Percentiles rank a stretch among this genome's conserved stretches.
phyloP scores from a whole-genome alignment of 2,888 invertebrate genomes.

The Allygus modestus region DNA sequence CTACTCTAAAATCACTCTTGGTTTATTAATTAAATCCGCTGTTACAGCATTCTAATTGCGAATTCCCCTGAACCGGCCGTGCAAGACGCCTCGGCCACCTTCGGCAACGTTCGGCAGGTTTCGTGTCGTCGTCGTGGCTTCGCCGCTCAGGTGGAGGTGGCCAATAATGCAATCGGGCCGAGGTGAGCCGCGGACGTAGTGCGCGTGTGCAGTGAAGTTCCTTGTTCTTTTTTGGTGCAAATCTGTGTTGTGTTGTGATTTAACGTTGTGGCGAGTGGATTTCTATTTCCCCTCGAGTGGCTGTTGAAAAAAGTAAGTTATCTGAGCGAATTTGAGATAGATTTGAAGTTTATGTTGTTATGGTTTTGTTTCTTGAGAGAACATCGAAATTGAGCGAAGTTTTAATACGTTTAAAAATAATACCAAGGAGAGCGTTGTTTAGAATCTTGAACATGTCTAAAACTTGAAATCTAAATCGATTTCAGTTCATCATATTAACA shows the following conservation, averaged over 20 bases:
- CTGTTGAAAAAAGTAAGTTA: constrained; percentile 24
- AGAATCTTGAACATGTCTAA: too few species aligned
- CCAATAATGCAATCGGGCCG: constrained; percentile 11
- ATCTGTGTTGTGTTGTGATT: constrained; percentile 51
- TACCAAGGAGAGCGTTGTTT: too few species aligned
- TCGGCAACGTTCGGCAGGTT: constrained; percentile 58
- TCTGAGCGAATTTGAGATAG: not conserved
- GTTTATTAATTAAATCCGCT: not conserved
- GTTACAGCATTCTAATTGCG: constrained; percentile 11
- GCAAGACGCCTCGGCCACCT: constrained; percentile 48
- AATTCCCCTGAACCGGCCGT: constrained; percentile 30
- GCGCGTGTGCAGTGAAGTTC: constrained; percentile 42
- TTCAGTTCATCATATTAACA: too few species aligned
- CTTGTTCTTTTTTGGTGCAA: constrained; percentile 15
- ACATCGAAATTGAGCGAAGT: too few species aligned
- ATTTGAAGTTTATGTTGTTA: too few species aligned
- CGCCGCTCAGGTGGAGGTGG: constrained; percentile 58
- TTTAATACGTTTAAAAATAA: too few species aligned
- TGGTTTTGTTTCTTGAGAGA: too few species aligned
- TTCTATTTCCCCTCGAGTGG: not conserved
- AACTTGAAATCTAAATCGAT: too few species aligned
- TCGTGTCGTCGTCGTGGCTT: constrained; percentile 58
- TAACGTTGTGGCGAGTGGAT: not conserved
- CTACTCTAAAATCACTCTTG: not conserved
- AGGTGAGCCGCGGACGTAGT: constrained; percentile 5